Evolutionary conservation across 1,140 invertebrate genomes (phyloP).

Genomic region (Drosophila aff.): DNA sequence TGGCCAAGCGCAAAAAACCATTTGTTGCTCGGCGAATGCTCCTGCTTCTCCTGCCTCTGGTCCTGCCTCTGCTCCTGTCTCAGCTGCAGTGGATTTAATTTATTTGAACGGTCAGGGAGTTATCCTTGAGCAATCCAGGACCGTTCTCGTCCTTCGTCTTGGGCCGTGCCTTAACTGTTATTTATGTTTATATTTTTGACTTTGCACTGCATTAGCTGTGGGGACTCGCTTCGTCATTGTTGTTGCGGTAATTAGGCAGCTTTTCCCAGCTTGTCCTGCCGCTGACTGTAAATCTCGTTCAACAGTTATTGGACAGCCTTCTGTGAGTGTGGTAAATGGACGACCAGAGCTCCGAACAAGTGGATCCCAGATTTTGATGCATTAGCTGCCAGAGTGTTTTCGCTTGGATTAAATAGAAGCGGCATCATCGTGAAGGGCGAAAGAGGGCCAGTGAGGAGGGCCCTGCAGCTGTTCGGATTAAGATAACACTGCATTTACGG

Average conservation of each 20-base stretch:
- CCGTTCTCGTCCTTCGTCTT: constrained; percentile 5
- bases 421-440: not conserved
- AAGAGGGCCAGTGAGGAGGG: not conserved
- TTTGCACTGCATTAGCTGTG: constrained; percentile 73
- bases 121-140: constrained; percentile 29
- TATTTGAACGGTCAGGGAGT: constrained; percentile 64
- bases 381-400: constrained; percentile 53
- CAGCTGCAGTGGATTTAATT: constrained; percentile 80
- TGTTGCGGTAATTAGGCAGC: constrained; percentile 72
- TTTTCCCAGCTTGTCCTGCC: constrained; percentile 41
- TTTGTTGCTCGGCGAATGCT: constrained; percentile 67
- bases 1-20: constrained; percentile 70
- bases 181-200: constrained; percentile 81
- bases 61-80: constrained; percentile 29
- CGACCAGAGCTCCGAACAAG: constrained; percentile 35
- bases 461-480: constrained; percentile 43
- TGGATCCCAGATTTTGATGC: constrained; percentile 59
- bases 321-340: constrained; percentile 32
- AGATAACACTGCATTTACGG: constrained; percentile 61
- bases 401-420: constrained; percentile 19
- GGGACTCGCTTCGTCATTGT: constrained; percentile 56
- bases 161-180: constrained; percentile 67
- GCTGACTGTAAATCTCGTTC: constrained; percentile 54
- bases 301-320: constrained; percentile 59
- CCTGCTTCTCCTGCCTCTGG: constrained; percentile 6